A percentile compares a stretch with the other conserved stretches of the same genome.
These are phyloP conservation scores for Symphodus melops DNA, from an alignment of 2,113 vertebrate genomes.

Conservation along the genomic window DNA sequence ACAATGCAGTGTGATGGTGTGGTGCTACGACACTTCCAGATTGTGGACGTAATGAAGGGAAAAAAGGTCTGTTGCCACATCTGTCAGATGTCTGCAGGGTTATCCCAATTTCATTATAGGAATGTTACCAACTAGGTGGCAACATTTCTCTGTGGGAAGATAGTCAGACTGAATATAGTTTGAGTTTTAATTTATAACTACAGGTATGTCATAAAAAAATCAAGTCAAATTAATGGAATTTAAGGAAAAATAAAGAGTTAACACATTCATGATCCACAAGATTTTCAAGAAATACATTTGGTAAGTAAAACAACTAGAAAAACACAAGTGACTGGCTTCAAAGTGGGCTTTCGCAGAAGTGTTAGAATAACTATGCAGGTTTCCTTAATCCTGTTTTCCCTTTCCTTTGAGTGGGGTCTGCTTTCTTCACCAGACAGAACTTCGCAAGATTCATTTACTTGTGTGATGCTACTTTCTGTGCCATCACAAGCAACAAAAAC, in stretches of 20 bases:
- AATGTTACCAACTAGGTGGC: constrained; percentile 19
- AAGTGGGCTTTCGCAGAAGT: neutral
- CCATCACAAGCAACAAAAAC: neutral
- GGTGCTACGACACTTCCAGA: constrained; percentile 54
- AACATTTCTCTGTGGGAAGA: neutral
- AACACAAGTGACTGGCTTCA: neutral
- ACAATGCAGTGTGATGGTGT: constrained; percentile 54
- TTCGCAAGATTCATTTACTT: neutral
- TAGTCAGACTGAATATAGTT: too few relatives aligned
- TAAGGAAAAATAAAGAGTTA: too few relatives aligned
- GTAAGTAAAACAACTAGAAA: too few relatives aligned
- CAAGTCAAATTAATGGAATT: too few relatives aligned
- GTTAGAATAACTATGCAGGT: neutral
- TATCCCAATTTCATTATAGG: constrained; percentile 3
- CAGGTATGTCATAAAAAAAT: too few relatives aligned
- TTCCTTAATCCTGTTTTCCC: neutral
- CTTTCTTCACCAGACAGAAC: neutral
- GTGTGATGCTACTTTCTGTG: neutral
- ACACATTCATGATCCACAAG: too few relatives aligned
- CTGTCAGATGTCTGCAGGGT: constrained; percentile 35
- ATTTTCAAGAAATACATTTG: too few relatives aligned
- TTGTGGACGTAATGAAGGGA: constrained; percentile 48
- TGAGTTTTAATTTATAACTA: too few relatives aligned
- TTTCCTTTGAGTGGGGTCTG: too few relatives aligned
- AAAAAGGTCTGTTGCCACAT: constrained; percentile 34